Conservation (phyloP, 2,113 vertebrate genomes). For the Chaenocephalus aceratus region DNA sequence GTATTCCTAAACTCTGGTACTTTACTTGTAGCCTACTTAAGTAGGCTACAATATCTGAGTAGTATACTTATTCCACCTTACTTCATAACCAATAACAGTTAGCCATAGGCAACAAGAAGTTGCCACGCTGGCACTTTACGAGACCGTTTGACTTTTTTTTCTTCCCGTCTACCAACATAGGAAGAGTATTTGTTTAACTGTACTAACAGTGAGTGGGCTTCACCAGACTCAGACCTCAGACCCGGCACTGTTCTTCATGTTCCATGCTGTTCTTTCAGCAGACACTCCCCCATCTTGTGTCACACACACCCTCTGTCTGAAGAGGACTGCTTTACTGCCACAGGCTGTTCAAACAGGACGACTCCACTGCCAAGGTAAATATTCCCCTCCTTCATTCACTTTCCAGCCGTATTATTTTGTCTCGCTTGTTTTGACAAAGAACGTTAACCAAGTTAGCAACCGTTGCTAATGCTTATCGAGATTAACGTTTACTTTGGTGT, state of each 20-base stretch:
- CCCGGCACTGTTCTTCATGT: background rate
- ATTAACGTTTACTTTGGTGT: background rate
- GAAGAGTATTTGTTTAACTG: background rate
- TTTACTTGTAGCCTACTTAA: too few relatives aligned
- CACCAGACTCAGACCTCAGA: background rate
- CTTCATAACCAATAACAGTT: too few relatives aligned
- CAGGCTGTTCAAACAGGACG: constrained; percentile 13
- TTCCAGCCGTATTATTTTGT: accelerated
- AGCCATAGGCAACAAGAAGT: background rate
- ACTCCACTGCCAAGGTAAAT: constrained; percentile 48
- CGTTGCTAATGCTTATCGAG: background rate
- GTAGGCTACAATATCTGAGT: too few relatives aligned
- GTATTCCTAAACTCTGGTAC: too few relatives aligned
- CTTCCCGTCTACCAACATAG: background rate
- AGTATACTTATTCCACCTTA: too few relatives aligned
- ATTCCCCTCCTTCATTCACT: background rate
- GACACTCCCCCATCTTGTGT: constrained; percentile 67
- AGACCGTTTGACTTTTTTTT: background rate
- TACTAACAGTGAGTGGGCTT: background rate
- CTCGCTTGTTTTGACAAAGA: background rate
- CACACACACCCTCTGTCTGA: constrained; percentile 12
- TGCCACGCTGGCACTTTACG: background rate
- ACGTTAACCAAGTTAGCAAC: background rate
- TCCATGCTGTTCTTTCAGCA: constrained; percentile 5
- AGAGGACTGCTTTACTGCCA: constrained; percentile 10